These are phyloP conservation scores for Chloebia gouldiae DNA, from an alignment of 2,113 vertebrate genomes.

Conservation along the genomic window DNA sequence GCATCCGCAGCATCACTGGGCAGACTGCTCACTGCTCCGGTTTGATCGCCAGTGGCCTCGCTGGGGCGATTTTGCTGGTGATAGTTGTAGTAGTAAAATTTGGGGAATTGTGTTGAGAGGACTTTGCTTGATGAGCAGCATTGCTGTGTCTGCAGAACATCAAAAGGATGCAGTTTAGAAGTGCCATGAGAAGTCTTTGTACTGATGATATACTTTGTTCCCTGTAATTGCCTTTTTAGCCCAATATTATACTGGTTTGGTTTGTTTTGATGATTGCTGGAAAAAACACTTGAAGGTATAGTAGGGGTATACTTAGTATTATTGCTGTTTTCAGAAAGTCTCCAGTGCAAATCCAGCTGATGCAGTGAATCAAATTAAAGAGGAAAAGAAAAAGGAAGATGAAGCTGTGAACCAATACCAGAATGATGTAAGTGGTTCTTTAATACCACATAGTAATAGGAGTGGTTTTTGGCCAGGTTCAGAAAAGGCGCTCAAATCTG, in stretches of 20 bases:
- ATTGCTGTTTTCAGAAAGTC: slow-evolving; percentile 21
- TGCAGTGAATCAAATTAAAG: slow-evolving; percentile 27
- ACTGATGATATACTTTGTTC: accelerated
- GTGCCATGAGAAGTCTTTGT: background rate
- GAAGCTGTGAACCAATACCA: background rate
- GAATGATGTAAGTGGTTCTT: slow-evolving; percentile 67
- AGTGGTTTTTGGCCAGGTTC: background rate
- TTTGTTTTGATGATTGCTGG: background rate
- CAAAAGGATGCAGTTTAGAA: background rate
- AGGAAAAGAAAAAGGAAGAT: slow-evolving; percentile 61
- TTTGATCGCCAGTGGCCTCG: accelerated
- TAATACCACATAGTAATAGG: background rate
- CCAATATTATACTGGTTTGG: accelerated
- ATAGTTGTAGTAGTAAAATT: accelerated
- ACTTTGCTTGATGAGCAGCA: background rate
- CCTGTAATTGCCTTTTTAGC: background rate
- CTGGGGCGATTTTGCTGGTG: too few relatives aligned
- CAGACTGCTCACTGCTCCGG: background rate
- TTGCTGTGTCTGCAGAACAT: background rate
- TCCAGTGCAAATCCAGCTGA: background rate
- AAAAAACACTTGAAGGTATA: too few relatives aligned
- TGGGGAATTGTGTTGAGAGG: too few relatives aligned
- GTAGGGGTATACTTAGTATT: background rate
- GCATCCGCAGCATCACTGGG: too few relatives aligned
- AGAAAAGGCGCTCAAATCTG: background rate